Conservation (phyloP, 2,888 invertebrate genomes). For the Cremastobaeus sp. region DNA sequence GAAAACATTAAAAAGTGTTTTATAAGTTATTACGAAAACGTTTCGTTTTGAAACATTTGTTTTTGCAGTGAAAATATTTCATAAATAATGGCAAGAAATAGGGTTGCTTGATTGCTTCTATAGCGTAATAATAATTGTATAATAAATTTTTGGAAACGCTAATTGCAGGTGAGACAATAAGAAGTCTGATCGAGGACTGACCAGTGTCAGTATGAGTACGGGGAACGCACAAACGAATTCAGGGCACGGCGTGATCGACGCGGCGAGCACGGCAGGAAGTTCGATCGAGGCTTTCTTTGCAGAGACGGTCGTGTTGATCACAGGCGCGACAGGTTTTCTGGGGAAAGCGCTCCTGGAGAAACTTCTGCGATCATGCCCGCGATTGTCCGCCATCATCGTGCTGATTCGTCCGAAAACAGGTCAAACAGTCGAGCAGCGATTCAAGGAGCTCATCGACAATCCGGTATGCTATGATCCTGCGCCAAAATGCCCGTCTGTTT, state of each 20-base stretch:
- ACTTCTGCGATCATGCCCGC: constrained; percentile 90
- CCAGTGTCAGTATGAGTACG: constrained; percentile 69
- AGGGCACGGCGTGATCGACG: constrained; percentile 62
- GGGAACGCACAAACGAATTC: constrained; percentile 69
- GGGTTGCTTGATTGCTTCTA: no score
- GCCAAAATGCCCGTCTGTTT: neutral
- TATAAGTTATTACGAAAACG: no score
- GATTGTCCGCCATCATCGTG: constrained; percentile 87
- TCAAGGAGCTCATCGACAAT: constrained; percentile 87
- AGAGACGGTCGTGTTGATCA: constrained; percentile 80
- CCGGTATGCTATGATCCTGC: constrained; percentile 77
- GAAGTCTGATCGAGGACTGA: constrained; percentile 48
- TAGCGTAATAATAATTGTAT: no score
- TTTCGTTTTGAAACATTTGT: no score
- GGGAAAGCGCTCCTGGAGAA: constrained; percentile 97
- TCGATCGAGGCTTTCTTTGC: constrained; percentile 80
- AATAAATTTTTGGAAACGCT: no score
- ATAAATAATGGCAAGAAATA: no score
- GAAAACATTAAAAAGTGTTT: no score
- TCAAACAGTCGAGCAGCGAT: constrained; percentile 84
- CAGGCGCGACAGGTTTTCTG: constrained; percentile 91
- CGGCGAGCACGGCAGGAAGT: constrained; percentile 63
- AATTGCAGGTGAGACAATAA: constrained; percentile 55
- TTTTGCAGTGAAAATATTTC: no score
- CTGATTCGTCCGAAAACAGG: constrained; percentile 89